Base-by-base conservation (phyloP, 1,140 invertebrate genomes). In the Heliconius eleuchia region DNA sequence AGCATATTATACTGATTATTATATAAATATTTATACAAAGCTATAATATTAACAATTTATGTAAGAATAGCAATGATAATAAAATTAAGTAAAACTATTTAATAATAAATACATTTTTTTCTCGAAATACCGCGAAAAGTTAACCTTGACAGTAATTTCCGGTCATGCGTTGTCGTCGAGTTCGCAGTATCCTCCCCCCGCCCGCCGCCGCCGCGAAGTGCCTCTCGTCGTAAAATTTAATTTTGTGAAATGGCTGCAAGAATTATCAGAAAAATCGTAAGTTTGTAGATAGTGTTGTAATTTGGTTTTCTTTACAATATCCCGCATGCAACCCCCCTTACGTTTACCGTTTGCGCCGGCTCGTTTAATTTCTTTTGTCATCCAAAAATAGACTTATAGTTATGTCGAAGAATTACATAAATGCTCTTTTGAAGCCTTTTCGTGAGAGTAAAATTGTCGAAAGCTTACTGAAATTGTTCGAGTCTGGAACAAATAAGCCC, bases 391-490 rank as follows among this genome's bases (percentile, higher is more conserved):
- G 93, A 91, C 87, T 78, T 92, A 91, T 93, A 93, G 91, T 91
- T 93, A 94, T 94, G 93, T 94, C 93, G 90, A 90, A 86, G 91
- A 94, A 94, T 94, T 94, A 94, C 93, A 94, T 94, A 94, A 94
- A 94, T 90, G 92, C 88, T 86, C 88, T 94, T 90, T 92, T 94
- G 90, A 89, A 94, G 88, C 91, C 93, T 93, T 92, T 94, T 93
- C 91, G 89, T 93, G 93, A 93, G 91, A 94, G 89, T 92, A 94
- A 92, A 89, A 87, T 89, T 80, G 77, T 93, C 8, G 86, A 86
- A 84, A 87, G 84, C 75, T 86, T 93, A 74, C 78, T 92, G 84
- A 91, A 88, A 86, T 89, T 88, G 85, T 89, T 94, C 78, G 90
- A 87, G 82, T 88, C 86, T 66, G 85, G 81, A 52, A 76, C 85